Conservation (phyloP, 2,113 vertebrate genomes). For the Potamarius usumacintae region DNA sequence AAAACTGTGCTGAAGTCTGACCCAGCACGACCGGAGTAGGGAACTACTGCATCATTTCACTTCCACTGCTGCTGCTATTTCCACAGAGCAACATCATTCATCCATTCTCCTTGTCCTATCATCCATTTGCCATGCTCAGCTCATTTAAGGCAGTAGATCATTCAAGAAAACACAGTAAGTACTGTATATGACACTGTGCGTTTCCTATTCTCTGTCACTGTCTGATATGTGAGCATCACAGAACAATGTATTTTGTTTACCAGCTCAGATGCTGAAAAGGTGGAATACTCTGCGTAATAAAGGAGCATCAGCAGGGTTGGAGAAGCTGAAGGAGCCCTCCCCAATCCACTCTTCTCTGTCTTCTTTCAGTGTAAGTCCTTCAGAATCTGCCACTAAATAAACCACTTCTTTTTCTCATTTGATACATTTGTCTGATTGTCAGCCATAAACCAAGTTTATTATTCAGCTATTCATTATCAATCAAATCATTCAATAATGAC, state of each 20-base stretch:
- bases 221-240: neutral
- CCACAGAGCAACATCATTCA: conserved; percentile 67
- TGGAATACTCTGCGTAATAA: conserved; percentile 64
- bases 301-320: neutral
- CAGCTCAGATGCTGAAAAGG: conserved; percentile 66
- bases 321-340: conserved; percentile 27
- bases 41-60: neutral
- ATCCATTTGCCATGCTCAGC: conserved; percentile 82
- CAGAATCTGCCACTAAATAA: neutral
- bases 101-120: conserved; percentile 76
- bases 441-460: neutral
- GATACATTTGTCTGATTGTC: neutral
- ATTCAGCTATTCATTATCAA: neutral
- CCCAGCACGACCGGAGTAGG: neutral
- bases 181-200: conserved; percentile 35
- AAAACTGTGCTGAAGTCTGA: neutral
- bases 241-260: neutral
- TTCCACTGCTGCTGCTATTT: neutral
- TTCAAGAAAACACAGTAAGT: conserved; percentile 75
- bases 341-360: conserved; percentile 57
- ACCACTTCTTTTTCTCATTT: neutral
- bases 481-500: neutral
- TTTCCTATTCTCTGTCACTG: neutral
- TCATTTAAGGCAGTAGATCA: conserved; percentile 77
- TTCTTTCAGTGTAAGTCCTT: conserved; percentile 64